Evolutionary conservation across 2,888 invertebrate species (phyloP), one percentile per base, ranked within the genome.

Genomic region (Dasypogon diadema): DNA sequence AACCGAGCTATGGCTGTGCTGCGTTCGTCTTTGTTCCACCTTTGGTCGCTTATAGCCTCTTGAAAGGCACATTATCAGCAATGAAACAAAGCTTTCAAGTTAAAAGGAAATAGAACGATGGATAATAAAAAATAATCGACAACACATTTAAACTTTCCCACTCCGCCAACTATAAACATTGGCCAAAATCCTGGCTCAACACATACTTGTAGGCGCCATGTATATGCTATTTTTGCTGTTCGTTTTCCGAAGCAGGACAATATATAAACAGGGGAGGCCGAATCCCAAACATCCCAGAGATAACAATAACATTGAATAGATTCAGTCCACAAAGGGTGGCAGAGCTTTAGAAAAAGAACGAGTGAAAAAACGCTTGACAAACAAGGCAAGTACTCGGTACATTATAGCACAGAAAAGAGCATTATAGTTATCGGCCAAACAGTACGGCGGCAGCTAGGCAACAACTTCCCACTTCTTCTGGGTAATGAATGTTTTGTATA

Each of bases 111-210:
- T 68, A 68, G 74, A 76, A 74, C 74, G 76, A 74, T 70, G 48
- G 76, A 76, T 68, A 76, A 76, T 76, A 74, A 76, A 76, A 76
- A 76, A 76, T 76, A 76, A 76, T 76, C 76, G 76, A 56, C 76
- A 73, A 73, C 73, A 73, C 73, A 73, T 73, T 73, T 73, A 73
- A 73, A 73, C 56, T 73, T 55, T 16, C 73, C 56, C 56, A 56
- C 42, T 56, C 56, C 24, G 30, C 73, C 73, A 55, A 56, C 73
- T 34, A 65, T 65, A 73, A 56, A 42, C 56, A 16, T 22, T 73
- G 56, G 73, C 42, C 73, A 56, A 56, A 56, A 37, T 22, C 42
- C 16, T 6, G 16, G 46, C 2, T 22, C 42, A 16, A 56, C 30
- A 55, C 73, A 73, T 51, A 37, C 56, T 73, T 51, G 54, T 42